Evolutionary conservation across 2,797 vertebrate genomes (phyloP).

Genomic region (Phoeniculus purpureus): DNA sequence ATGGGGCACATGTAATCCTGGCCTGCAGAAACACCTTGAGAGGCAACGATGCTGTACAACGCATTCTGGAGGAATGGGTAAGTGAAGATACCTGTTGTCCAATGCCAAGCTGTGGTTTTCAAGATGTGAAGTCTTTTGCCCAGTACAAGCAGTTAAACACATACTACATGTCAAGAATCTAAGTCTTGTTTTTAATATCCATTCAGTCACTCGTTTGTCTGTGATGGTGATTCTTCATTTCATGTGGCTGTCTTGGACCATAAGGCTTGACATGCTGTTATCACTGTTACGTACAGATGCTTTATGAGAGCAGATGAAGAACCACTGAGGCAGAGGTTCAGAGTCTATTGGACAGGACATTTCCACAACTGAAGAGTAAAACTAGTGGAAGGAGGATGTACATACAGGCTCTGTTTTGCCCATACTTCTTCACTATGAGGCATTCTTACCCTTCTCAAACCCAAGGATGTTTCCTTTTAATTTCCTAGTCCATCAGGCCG

Average conservation of each 20-base stretch:
- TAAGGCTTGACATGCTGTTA: neutral
- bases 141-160: neutral
- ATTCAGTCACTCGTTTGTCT: rapidly evolving
- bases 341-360: neutral
- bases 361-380: neutral
- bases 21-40: constrained; percentile 88
- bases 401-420: neutral
- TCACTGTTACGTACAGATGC: rapidly evolving
- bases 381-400: neutral
- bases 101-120: rapidly evolving
- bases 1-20: constrained; percentile 92
- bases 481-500: neutral
- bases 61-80: constrained; percentile 93
- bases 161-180: neutral
- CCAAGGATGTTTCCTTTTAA: neutral
- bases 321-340: neutral
- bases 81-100: constrained; percentile 46
- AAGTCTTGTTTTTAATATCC: neutral
- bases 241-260: rapidly evolving
- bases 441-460: neutral
- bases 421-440: neutral
- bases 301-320: neutral
- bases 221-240: neutral
- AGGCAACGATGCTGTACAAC: constrained; percentile 83
- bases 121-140: rapidly evolving